These are phyloP conservation scores for Tonatia bakeri DNA, from an alignment of 2,113 vertebrate species.

Conservation along the genomic window DNA sequence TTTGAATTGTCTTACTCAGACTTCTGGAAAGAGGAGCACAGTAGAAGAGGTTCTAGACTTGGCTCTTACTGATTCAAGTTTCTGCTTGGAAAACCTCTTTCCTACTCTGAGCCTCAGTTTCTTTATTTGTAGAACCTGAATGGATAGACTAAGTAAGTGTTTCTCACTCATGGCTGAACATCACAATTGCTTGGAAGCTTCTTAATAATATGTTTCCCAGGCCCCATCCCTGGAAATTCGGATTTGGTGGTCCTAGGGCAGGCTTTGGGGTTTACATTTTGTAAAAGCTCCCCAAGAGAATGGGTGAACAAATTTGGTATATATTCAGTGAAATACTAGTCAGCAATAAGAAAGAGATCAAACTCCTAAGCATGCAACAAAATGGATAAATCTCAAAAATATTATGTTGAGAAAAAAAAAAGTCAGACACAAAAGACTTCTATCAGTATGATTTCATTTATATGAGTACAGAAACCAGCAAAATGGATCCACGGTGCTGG, in stretches of 20 bases:
- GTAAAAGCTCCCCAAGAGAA: neutral
- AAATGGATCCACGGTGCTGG: neutral
- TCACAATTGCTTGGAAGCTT: neutral
- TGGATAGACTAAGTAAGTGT: neutral
- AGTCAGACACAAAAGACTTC: neutral
- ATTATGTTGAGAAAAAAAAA: neutral
- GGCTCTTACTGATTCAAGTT: neutral
- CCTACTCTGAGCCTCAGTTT: neutral
- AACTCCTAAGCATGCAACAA: neutral
- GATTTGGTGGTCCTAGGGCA: neutral
- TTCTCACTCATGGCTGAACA: neutral
- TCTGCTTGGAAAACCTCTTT: neutral
- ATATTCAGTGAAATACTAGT: neutral
- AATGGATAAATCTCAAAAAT: neutral
- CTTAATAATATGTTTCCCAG: neutral
- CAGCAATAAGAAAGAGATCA: neutral
- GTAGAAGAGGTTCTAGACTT: neutral
- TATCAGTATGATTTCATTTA: neutral
- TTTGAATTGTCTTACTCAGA: neutral
- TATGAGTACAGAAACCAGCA: neutral
- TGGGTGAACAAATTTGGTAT: neutral
- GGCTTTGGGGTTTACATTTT: neutral
- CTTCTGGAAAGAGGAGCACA: neutral
- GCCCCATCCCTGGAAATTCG: neutral
- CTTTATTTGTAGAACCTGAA: neutral